Base-by-base conservation (phyloP, 2,888 invertebrate genomes). In the Limnephilus auricula region DNA sequence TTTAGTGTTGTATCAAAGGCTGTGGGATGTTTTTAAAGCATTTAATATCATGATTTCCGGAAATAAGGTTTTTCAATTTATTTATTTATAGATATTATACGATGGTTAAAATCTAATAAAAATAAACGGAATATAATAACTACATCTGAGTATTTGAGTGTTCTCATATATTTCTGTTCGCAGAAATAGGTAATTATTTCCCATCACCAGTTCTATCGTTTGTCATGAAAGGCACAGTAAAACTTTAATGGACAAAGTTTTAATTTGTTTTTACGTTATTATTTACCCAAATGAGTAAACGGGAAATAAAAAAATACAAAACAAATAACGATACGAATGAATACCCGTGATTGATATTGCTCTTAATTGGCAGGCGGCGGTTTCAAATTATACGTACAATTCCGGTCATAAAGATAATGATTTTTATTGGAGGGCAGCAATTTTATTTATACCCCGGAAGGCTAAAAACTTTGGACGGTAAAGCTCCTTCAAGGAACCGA, bases 161-260 rank as follows among this genome's bases (percentile, higher is more conserved):
- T 6, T 9, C 25, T 1, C 9, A 65, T 65, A 25, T 65, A 65
- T 65, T 65, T 65, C 9, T 25, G 25, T 65, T 65, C n/a, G 9
- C 2, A 65, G 45, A 65, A 65, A 25, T 25, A 89, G 86, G 91
- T 85, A 89, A 89, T 89, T 32, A 85, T 86, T 65, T 34, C 12
- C n/a, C 40, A 65, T 34, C 18, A 31, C 37, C 86, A 65, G n/a
- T 83, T 83, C 25, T 65, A 65, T 65, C 65, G 86, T 88, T 78
- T 18, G 88, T 80, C 37, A 50, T n/a, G 65, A 85, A 45, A 37
- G 31, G 32, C 50, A 83, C 83, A 86, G 79, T 91, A 90, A 90
- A 91, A 90, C 88, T 91, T 91, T 82, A 40, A 83, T 83, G 50
- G 80, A 30, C 32, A 91, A 91, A 91, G 82, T 91, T 91, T 91